phyloP scores from a whole-genome alignment of 2,113 vertebrate genomes.

The Diphyllodes magnificus region DNA sequence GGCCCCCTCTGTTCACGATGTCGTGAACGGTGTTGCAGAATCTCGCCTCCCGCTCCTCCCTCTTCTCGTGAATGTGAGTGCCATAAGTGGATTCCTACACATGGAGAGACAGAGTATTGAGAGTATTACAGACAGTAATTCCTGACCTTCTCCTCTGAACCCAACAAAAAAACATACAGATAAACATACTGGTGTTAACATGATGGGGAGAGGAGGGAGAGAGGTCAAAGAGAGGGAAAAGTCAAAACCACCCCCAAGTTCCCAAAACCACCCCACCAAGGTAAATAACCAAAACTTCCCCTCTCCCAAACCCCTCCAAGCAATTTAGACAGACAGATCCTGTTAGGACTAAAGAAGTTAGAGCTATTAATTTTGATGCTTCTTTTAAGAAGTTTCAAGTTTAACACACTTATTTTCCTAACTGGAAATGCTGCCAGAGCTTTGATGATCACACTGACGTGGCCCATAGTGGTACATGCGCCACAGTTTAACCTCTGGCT shows the following conservation, averaged over 20 bases:
- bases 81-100: conserved; percentile 91
- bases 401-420: neutral
- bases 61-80: conserved; percentile 95
- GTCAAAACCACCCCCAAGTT: neutral
- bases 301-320: neutral
- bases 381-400: neutral
- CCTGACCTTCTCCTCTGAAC: neutral
- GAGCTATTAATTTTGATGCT: neutral
- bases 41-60: conserved; percentile 91
- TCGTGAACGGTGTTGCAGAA: conserved; percentile 98
- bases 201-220: rapidly evolving
- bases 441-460: neutral
- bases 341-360: neutral
- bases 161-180: neutral
- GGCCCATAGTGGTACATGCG: neutral
- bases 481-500: neutral
- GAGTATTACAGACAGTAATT: neutral
- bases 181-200: neutral
- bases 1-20: conserved; percentile 92
- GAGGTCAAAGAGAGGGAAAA: neutral
- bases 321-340: neutral
- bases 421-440: neutral
- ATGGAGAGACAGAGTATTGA: neutral
- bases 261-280: neutral
- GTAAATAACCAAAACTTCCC: neutral